phyloP scores from a whole-genome alignment of 2,797 vertebrate species.

The Pelochelys cantorii region DNA sequence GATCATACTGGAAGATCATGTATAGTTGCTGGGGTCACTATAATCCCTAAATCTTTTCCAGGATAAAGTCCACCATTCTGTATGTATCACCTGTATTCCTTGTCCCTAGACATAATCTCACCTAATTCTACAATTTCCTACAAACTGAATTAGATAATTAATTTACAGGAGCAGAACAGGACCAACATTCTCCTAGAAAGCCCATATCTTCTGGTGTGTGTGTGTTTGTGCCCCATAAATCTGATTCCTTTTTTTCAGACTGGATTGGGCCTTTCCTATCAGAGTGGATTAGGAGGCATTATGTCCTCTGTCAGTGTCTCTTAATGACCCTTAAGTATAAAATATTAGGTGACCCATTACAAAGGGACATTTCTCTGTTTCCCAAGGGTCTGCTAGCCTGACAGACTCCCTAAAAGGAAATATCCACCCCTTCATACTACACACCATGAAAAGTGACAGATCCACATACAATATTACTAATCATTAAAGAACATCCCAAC shows the following conservation, averaged over 20 bases:
- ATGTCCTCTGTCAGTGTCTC: not conserved
- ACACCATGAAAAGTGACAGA: not conserved
- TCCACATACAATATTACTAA: not conserved
- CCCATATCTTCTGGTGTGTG: not conserved
- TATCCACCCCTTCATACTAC: not conserved
- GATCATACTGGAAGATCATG: not conserved
- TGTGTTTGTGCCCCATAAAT: not conserved
- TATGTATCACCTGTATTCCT: not conserved
- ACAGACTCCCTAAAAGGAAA: not conserved
- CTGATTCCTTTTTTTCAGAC: not conserved
- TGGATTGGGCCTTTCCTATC: not conserved
- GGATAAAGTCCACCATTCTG: not conserved
- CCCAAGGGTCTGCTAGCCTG: not conserved
- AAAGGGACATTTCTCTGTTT: not conserved
- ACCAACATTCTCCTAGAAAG: not conserved
- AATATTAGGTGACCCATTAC: not conserved
- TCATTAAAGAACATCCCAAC: not conserved
- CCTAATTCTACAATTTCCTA: not conserved
- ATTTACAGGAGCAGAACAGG: not conserved
- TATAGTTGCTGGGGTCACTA: not conserved
- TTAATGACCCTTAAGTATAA: not conserved
- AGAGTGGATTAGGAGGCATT: not conserved
- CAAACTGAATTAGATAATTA: not conserved
- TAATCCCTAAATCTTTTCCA: not conserved
- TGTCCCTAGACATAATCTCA: not conserved